Evolutionary conservation across 2,797 vertebrate species (phyloP), one percentile per base, ranked within the genome.

Genomic region (Ctenochaetus hawaiiensis): DNA sequence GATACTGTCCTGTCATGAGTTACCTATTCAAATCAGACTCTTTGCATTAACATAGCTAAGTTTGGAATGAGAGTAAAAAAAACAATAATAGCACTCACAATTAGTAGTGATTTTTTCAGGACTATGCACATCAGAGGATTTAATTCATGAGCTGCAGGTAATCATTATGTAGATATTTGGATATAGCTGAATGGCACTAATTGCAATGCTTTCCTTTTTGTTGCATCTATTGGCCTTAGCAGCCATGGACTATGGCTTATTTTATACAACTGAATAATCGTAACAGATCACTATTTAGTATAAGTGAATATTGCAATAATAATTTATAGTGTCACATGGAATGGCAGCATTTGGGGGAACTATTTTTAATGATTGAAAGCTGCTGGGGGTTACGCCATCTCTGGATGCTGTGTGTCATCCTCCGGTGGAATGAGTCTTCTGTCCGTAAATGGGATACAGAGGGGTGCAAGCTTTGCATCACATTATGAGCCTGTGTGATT

Each of bases 231-330:
- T 72, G 77, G 73, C 81, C 82, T 81, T 80, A 51, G 65, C 49
- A 82, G 66, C 65, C 77, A 14, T 58, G 67, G 56, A 68, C 7
- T 52, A 37, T 64, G 69, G 69, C 71, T 77, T 13, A 59, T 76
- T 91, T 87, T 85, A 54, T 83, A 74, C 57, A 13, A 63, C 52
- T 66, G 10, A 72, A 72, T 58, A 72, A 60, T 72, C 34, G 16
- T 13, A n/a, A 72, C 67, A 72, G 5, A 67, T 60, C 49, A 64
- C 41, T 67, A 16, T 76, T 89, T 82, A 73, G 16, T 66, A 69
- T 83, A 20, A 18, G 16, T 37, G 43, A 70, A 65, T 23, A 73
- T 78, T 81, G 80, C 85, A 90, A 71, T 91, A 87, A 81, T 68
- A 44, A 72, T 72, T 62, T 62, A 49, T 69, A 77, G 18, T 68